These are phyloP conservation scores for Toxonevra muliebris DNA, from an alignment of 2,888 invertebrate genomes.

Conservation along the genomic window DNA sequence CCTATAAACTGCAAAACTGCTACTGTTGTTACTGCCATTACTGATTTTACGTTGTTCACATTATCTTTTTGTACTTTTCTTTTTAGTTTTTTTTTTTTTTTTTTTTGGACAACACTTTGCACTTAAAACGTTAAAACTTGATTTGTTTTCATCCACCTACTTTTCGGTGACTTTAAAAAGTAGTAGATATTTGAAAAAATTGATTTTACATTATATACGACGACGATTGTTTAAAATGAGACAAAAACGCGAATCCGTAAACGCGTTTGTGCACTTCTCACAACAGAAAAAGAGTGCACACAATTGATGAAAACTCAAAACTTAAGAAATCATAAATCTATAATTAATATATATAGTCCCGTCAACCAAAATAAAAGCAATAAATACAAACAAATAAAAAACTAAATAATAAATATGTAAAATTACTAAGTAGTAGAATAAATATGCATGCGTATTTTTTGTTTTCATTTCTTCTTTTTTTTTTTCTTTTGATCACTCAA, in stretches of 20 bases:
- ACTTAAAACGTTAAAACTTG: slow-evolving; percentile 19
- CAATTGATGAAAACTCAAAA: slow-evolving; percentile 45
- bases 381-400: slow-evolving; percentile 43
- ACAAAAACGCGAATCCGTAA: no score
- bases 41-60: slow-evolving; percentile 24
- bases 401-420: slow-evolving; percentile 29
- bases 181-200: no score
- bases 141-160: no score
- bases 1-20: slow-evolving; percentile 33
- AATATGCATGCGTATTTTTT: slow-evolving; percentile 59
- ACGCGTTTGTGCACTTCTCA: no score
- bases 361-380: slow-evolving; percentile 65
- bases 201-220: no score
- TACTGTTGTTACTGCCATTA: slow-evolving; percentile 18
- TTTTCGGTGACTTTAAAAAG: no score
- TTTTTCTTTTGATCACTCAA: no score
- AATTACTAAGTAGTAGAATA: slow-evolving; percentile 31
- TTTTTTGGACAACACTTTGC: slow-evolving; percentile 20
- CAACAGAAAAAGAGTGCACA: not conserved
- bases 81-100: slow-evolving; percentile 19
- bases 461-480: slow-evolving; percentile 3
- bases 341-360: slow-evolving; percentile 56
- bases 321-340: slow-evolving; percentile 34
- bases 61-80: slow-evolving; percentile 19
- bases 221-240: no score